Percentiles rank a stretch among this genome's conserved stretches.
These are phyloP conservation scores for Oxygymnocypris stewartii DNA, from an alignment of 2,113 vertebrate species.

Conservation along the genomic window DNA sequence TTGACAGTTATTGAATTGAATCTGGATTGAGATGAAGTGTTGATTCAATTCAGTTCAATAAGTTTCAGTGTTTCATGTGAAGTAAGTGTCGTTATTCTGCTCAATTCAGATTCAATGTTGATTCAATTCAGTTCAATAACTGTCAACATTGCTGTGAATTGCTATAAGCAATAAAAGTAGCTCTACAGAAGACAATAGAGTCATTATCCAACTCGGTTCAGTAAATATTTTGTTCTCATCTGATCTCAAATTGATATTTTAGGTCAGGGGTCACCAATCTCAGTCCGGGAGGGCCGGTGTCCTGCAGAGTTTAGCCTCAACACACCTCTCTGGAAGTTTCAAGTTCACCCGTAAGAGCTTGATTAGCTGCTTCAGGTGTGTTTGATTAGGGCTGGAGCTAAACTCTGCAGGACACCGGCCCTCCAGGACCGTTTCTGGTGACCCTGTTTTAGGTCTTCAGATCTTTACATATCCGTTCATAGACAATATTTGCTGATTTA, in stretches of 20 bases:
- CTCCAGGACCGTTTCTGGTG: no score
- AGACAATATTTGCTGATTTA: neutral
- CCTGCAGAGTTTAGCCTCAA: no score
- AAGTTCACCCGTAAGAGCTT: no score
- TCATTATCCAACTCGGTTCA: neutral
- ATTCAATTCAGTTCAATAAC: neutral
- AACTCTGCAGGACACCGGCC: no score
- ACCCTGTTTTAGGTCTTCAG: no score
- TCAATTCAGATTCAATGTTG: neutral
- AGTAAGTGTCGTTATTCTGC: neutral
- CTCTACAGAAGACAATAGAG: neutral
- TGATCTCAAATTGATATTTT: no score
- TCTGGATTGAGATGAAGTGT: neutral
- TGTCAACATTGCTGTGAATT: neutral
- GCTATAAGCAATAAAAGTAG: neutral
- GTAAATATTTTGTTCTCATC: neutral
- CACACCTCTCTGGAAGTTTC: no score
- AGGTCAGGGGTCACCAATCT: no score
- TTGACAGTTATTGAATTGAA: neutral
- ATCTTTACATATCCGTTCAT: neutral
- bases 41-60: neutral
- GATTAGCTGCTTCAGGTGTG: no score
- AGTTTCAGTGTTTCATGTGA: neutral
- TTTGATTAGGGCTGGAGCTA: no score
- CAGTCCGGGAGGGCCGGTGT: no score